These are phyloP conservation scores for Montipora sp. DNA, from an alignment of 64 coral and sea anemone genomes.

Conservation along the genomic window DNA sequence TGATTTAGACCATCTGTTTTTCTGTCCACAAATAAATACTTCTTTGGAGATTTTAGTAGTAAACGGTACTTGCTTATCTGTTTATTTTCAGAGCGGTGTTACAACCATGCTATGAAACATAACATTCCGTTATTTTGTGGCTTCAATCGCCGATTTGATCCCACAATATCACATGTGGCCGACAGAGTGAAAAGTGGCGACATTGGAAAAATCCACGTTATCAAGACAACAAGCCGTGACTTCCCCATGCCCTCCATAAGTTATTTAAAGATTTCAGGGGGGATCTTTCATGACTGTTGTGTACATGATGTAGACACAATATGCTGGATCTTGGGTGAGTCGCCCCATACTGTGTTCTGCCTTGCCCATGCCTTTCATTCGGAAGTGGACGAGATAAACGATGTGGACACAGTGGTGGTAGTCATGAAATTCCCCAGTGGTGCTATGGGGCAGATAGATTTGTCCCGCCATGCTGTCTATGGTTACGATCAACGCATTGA, in stretches of 20 bases:
- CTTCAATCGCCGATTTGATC: slow-evolving; percentile 96
- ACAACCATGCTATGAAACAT: slow-evolving; percentile 52
- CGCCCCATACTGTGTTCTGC: slow-evolving; percentile 72
- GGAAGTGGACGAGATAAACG: slow-evolving; percentile 54
- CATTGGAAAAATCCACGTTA: slow-evolving; percentile 74
- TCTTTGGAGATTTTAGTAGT: no score
- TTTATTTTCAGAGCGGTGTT: slow-evolving; percentile 64
- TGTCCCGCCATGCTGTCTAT: slow-evolving; percentile 76
- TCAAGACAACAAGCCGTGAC: slow-evolving; percentile 90
- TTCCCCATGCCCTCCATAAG: slow-evolving; percentile 55
- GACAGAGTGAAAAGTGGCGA: slow-evolving; percentile 37
- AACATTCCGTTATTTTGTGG: slow-evolving; percentile 72
- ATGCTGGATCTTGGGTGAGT: slow-evolving; percentile 77
- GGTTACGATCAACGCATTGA: slow-evolving; percentile 91
- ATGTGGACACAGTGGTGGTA: slow-evolving; percentile 86
- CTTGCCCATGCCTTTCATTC: slow-evolving; percentile 80
- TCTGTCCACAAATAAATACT: no score
- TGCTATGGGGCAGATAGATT: slow-evolving; percentile 74
- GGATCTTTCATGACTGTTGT: slow-evolving; percentile 89
- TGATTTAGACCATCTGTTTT: no score
- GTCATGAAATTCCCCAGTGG: slow-evolving; percentile 94
- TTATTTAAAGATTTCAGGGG: slow-evolving; percentile 77
- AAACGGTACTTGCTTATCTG: neutral
- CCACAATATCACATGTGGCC: slow-evolving; percentile 37
- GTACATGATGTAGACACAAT: slow-evolving; percentile 86